These are phyloP conservation scores for Morpho helenor DNA, from an alignment of 2,888 invertebrate species.

Conservation along the genomic window DNA sequence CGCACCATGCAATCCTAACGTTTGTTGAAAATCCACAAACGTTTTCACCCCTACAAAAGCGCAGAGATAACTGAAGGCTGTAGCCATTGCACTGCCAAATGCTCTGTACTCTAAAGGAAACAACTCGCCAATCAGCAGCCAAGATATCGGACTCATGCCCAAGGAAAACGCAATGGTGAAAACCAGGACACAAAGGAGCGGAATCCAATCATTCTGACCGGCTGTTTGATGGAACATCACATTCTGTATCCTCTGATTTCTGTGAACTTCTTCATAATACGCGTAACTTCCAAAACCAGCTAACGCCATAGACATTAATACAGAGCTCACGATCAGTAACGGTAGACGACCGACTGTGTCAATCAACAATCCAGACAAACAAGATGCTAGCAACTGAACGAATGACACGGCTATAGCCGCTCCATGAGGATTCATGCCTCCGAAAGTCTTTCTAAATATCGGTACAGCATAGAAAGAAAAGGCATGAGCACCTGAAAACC, in stretches of 20 bases:
- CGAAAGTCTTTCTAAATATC: conserved; percentile 91
- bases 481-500: conserved; percentile 90
- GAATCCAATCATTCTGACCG: conserved; percentile 89
- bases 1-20: conserved; percentile 88
- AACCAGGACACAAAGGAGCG: conserved; percentile 88
- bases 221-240: conserved; percentile 71
- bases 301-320: conserved; percentile 91
- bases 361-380: conserved; percentile 89
- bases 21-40: conserved; percentile 89
- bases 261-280: conserved; percentile 86
- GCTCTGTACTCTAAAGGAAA: conserved; percentile 91
- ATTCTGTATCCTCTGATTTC: conserved; percentile 73
- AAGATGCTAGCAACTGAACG: conserved; percentile 91
- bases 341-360: conserved; percentile 92
- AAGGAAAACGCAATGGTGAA: conserved; percentile 93
- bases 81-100: conserved; percentile 92
- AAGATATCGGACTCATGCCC: conserved; percentile 93
- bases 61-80: conserved; percentile 91
- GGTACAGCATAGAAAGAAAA: conserved; percentile 92
- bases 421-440: conserved; percentile 88
- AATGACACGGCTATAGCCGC: conserved; percentile 92
- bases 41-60: conserved; percentile 93
- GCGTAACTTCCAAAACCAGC: conserved; percentile 92
- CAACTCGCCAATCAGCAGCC: conserved; percentile 89
- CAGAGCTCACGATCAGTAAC: conserved; percentile 89